These are phyloP conservation scores for Dendronephthya gigantea DNA, from an alignment of 64 coral and sea anemone species.

Conservation along the genomic window DNA sequence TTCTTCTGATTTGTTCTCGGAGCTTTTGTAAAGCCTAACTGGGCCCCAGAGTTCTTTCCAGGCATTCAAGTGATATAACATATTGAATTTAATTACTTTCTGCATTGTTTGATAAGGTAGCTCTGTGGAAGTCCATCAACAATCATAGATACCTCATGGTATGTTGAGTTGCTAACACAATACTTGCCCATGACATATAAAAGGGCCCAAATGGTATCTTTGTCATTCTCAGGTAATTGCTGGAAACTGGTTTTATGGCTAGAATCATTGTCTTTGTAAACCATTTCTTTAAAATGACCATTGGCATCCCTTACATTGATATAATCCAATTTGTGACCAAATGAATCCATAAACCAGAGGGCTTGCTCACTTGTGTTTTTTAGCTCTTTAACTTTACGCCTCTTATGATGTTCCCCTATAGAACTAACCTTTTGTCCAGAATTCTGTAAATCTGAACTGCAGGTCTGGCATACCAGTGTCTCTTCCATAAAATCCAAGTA, in stretches of 20 bases:
- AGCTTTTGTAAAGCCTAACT: slow-evolving; percentile 2
- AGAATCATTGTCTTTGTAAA: not conserved
- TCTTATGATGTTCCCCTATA: not conserved
- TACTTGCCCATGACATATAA: not conserved
- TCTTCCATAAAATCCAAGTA: too few species aligned
- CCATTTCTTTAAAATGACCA: not conserved
- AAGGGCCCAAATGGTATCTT: not conserved
- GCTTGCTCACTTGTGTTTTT: not conserved
- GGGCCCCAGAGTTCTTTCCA: not conserved
- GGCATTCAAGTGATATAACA: not conserved
- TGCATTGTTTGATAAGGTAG: not conserved
- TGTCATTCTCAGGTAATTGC: not conserved
- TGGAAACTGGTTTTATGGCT: not conserved
- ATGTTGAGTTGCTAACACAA: not conserved
- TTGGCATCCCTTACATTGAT: not conserved
- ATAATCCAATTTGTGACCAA: not conserved
- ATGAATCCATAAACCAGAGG: not conserved
- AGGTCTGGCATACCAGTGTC: too few species aligned
- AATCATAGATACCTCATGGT: not conserved
- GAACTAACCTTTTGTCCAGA: not conserved
- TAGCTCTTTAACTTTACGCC: slow-evolving; percentile 2
- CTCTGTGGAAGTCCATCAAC: not conserved
- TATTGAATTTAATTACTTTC: not conserved
- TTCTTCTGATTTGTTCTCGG: not conserved
- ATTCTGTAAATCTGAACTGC: not conserved